Percentiles rank a stretch among this genome's conserved stretches.
These are phyloP conservation scores for Drosophila anceps DNA, from an alignment of 2,888 invertebrate species.

Conservation along the genomic window DNA sequence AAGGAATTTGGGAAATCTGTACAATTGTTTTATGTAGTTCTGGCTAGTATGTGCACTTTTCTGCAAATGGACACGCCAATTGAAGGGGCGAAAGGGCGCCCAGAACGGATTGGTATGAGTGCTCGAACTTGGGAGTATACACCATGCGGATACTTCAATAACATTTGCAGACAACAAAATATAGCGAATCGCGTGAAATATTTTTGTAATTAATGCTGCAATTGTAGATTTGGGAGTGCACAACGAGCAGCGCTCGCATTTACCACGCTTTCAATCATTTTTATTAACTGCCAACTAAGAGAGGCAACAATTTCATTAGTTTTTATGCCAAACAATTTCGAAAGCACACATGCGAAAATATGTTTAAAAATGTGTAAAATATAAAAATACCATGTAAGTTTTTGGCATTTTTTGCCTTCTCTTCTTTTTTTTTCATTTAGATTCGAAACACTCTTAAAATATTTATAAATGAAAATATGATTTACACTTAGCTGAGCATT, in stretches of 20 bases:
- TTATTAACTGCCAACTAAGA: conserved; percentile 23
- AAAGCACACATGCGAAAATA: conserved; percentile 6
- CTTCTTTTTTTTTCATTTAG: conserved; percentile 17
- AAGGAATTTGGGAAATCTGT: conserved; percentile 59
- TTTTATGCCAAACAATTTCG: not conserved
- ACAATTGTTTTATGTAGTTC: conserved; percentile 49
- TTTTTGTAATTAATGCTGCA: conserved; percentile 44
- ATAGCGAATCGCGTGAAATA: conserved; percentile 23
- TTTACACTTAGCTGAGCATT: conserved; percentile 21
- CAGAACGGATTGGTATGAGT: conserved; percentile 6
- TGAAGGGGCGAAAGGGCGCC: conserved; percentile 3
- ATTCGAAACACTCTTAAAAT: conserved; percentile 20
- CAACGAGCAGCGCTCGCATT: conserved; percentile 2
- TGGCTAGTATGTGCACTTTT: not conserved
- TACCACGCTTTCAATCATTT: conserved; percentile 5
- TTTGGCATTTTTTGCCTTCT: not conserved
- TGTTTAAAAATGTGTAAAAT: conserved; percentile 10
- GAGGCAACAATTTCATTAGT: conserved; percentile 9
- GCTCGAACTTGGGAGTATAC: not conserved
- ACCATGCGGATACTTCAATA: not conserved
- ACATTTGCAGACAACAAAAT: conserved; percentile 23
- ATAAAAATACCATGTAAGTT: conserved; percentile 18
- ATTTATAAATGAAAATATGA: conserved; percentile 33
- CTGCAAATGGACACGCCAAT: conserved; percentile 33
- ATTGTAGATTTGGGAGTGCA: not conserved